Evolutionary conservation across 1,140 invertebrate species (phyloP), one percentile per base, ranked within the genome.

Genomic region (Drosophila busckii): DNA sequence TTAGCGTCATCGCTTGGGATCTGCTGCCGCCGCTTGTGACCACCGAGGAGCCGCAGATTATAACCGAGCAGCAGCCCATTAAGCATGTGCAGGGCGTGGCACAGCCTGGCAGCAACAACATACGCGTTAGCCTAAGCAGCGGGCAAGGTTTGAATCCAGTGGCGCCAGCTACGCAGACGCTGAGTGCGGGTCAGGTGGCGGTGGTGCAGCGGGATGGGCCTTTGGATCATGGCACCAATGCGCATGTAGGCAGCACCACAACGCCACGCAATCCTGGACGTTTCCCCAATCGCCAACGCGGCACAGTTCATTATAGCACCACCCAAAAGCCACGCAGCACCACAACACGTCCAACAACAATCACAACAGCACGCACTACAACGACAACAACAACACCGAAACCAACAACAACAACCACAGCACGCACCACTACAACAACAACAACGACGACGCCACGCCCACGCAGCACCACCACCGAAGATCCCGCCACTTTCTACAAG

Each of bases 1-100:
- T 86, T 0, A 78, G 66, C 17, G 78, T 86, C 4, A 84, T 86
- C n/a, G 84, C 84, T 25, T 86, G 84, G 84, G 84, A 86, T 44
- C 63, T 86, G 28, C 5, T 86, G 58, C 84, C 84, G 1, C 84
- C 84, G 1, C 17, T 65, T 3, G 44, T 62, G 29, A 5, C 49
- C 25, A 3, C 8, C 29, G 0, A 16, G 26, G 78, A 83, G 6
- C 60, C 78, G 0, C 28, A 42, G 3, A 83, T 85, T 26, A 82
- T 76, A 10, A 85, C 82, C 1, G 67, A 76, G 2, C 64, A 65
- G 15, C 52, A 42, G 22, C 69, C 65, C 1, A 44, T 45, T 0
- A 59, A 53, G 25, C 40, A 44, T 48, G 58, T 83, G 7, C 25
- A 53, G 7, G 75, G 82, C 5, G 22, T 71, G 9, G 70, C 54